Base-by-base conservation (phyloP, 2,113 vertebrate species). In the Centropristis striata region DNA sequence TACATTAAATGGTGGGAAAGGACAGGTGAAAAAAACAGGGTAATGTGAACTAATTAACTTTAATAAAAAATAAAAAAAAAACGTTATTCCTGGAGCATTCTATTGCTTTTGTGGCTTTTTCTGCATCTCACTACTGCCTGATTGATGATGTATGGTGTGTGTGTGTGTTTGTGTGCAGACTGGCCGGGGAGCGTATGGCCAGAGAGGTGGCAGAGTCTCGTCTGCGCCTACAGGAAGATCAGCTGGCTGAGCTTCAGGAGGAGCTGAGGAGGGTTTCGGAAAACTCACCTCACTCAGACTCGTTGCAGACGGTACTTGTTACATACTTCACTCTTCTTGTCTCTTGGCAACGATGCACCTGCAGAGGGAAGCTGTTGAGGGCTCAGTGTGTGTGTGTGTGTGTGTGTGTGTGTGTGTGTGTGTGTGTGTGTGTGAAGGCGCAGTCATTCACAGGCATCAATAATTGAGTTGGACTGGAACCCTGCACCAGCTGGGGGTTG, bases 221-320 rank as follows among this genome's bases (percentile, higher is more conserved):
- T 55, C 74, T 93, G 69, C 87, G 83, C 1, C 82, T 93, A 11
- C 86, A 95, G 61, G 95, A 98, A 78, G 95, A 94, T 66, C 96
- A 96, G 87, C 93, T 98, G 83, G 89, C 87, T 53, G 95, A 93
- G 11, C 85, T 95, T 49, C 96, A 96, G 79, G 95, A 92, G 8
- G 96, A 96, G 70, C 94, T 99, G 55, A 92, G 95, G 36, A 93
- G 86, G n/a, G 80, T 93, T 64, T 93, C 88, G 8, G 76, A 93
- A 66, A 90, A 75, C 72, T 65, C 74, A 0, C 50, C 83, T 32
- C 78, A 90, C 42, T 80, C 90, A 1, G 92, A 90, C 67, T 86
- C 89, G 0, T 36, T 93, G 18, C 90, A 91, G 27, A 90, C 68
- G 87, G 94, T 95, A 86, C 2, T 32, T 32, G 14, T 41, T 13